Evolutionary conservation across 2,113 vertebrate species (phyloP), one percentile per base, ranked within the genome.

Genomic region (Megaceryle torquata): DNA sequence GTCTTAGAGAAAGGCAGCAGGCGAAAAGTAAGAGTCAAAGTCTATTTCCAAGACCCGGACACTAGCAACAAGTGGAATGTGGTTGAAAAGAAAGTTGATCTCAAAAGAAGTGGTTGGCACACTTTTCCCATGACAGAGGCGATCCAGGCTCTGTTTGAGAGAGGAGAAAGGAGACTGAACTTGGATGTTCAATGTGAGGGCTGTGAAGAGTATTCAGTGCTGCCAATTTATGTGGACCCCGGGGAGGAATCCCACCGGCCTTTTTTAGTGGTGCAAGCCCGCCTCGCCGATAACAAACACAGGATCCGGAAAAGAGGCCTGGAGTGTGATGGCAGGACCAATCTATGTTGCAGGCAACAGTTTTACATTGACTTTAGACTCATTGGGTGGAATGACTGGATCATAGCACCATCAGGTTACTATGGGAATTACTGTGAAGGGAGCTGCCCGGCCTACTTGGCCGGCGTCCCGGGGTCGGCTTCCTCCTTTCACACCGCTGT

Each of bases 381-480:
- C 84, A 99, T 99, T 54, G 99, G 99, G 96, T 99, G 99, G 99
- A 99, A 99, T 72, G 99, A 99, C 98, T 99, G 99, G 99, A 99
- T 99, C 99, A 99, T 99, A 53, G 99, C 99, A 15, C 99, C 99
- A 51, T 98, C 98, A 10, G 99, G 99, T 95, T 99, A 99, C 97
- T 99, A 98, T 26, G 99, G 99, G 92, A 99, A 99, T 98, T 99
- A 99, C 98, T 99, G 99, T 84, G 99, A 99, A 97, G 99, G 99
- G 91, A 99, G 98, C 98, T 99, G 99, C 97, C 99, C 99, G 6
- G 99, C 99, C 79, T 99, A 99, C 98, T 99, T 99, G 99, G 99
- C 99, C 0, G 99, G 99, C 3, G 99, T 99, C 82, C 99, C 99
- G 1, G 99, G 99, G 89, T 99, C 99, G 1, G 99, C 99, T 41